Percentiles rank a stretch among this genome's conserved stretches.
Conservation (phyloP, 2,888 invertebrate species). For the Caenorhabditis sulstoni region DNA sequence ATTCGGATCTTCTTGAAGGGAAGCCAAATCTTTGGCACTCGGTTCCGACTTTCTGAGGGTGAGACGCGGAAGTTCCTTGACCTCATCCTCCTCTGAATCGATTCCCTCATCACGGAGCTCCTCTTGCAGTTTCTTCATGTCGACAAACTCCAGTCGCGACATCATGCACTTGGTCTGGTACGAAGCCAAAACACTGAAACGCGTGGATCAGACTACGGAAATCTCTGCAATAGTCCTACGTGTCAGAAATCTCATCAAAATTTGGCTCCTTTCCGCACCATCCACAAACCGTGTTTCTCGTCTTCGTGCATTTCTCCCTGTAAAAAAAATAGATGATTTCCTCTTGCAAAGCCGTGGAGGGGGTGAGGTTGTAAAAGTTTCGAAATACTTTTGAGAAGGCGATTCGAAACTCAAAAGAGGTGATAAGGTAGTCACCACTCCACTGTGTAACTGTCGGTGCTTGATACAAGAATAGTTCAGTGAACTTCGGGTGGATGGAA, state of each 20-base stretch:
- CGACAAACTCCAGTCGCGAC: slow-evolving; percentile 39
- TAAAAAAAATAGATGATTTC: slow-evolving; percentile 3
- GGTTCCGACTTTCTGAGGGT: background rate
- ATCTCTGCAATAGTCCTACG: slow-evolving; percentile 4
- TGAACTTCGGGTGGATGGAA: too few species aligned
- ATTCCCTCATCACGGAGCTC: background rate
- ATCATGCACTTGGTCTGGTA: slow-evolving; percentile 52
- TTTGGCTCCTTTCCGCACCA: slow-evolving; percentile 65
- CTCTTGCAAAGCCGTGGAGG: background rate
- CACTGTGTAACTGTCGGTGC: too few species aligned
- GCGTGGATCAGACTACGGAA: background rate
- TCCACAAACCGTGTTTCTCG: slow-evolving; percentile 67
- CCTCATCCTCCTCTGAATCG: slow-evolving; percentile 6
- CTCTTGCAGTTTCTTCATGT: slow-evolving; percentile 24
- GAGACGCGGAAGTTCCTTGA: background rate
- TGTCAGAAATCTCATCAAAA: slow-evolving; percentile 19
- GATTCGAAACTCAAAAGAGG: background rate
- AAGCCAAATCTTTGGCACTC: slow-evolving; percentile 1
- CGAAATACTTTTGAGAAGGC: background rate
- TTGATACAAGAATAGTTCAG: too few species aligned
- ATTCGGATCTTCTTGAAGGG: background rate
- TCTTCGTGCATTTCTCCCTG: slow-evolving; percentile 55
- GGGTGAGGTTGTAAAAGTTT: background rate
- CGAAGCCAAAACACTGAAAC: slow-evolving; percentile 44
- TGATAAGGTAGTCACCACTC: too few species aligned